Percentiles rank a stretch among this genome's conserved stretches.
Evolutionary conservation across 2,113 vertebrate genomes (phyloP).

Genomic region (Festucalex cinctus): DNA sequence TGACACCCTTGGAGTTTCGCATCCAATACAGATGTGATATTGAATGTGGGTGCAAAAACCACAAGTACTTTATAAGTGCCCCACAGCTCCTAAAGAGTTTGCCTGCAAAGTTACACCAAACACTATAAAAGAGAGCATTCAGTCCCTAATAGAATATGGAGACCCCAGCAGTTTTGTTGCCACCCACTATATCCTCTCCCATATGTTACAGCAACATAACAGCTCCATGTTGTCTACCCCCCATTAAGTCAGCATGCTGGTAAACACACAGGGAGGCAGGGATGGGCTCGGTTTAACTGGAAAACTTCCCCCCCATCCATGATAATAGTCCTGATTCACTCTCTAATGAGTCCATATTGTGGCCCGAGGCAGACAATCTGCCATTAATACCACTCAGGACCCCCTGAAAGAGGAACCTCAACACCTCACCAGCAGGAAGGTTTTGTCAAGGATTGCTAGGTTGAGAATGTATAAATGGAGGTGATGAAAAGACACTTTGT

Average conservation of each 20-base stretch:
- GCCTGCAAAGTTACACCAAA: constrained; percentile 14
- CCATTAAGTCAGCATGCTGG: constrained; percentile 57
- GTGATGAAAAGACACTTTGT: constrained; percentile 11
- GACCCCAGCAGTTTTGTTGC: constrained; percentile 49
- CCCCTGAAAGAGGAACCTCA: not conserved
- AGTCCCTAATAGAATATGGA: constrained; percentile 50
- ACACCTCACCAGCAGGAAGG: not conserved
- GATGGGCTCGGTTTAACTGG: constrained; percentile 49
- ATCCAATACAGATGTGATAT: not conserved
- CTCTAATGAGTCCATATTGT: constrained; percentile 58
- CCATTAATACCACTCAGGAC: constrained; percentile 55
- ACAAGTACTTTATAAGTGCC: constrained; percentile 4
- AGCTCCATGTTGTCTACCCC: constrained; percentile 48
- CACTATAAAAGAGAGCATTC: constrained; percentile 36
- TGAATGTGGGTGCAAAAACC: constrained; percentile 9
- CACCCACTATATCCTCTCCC: constrained; percentile 43
- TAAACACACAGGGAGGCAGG: constrained; percentile 21
- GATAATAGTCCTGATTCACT: constrained; percentile 57
- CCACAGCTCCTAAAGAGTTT: not conserved
- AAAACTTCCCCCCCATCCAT: constrained; percentile 26
- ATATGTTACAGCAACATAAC: constrained; percentile 61
- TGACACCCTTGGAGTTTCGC: not conserved
- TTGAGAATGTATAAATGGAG: constrained; percentile 19
- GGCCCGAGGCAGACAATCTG: constrained; percentile 50
- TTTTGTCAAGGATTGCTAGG: not conserved